Conservation (phyloP, 2,797 vertebrate species). For the Telmatherina bonti region DNA sequence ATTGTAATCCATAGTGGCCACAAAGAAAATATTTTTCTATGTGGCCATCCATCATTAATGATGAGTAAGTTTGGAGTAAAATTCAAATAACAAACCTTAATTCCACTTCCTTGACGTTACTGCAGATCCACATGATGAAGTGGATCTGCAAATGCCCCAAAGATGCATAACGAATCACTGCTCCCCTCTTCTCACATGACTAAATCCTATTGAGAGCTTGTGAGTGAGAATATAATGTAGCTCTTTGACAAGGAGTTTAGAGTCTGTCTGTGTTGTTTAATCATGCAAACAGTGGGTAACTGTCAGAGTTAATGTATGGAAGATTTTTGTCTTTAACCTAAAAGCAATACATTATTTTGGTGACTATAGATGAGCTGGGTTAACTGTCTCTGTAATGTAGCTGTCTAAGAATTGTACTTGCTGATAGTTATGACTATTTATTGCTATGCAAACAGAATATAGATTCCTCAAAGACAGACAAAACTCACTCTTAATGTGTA, state of each 20-base stretch:
- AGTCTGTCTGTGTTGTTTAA: background rate
- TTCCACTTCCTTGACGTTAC: background rate
- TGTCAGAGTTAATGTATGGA: background rate
- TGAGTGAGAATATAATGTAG: background rate
- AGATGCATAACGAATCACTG: background rate
- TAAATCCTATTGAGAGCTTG: conserved; percentile 12
- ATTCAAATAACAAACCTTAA: background rate
- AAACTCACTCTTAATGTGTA: background rate
- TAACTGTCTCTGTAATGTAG: background rate
- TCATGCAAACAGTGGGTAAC: background rate
- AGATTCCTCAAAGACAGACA: background rate
- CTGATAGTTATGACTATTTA: too few species aligned
- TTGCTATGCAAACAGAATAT: too few species aligned
- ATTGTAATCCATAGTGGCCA: too few species aligned
- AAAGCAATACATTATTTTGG: too few species aligned
- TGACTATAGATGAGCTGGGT: too few species aligned
- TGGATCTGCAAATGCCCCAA: background rate
- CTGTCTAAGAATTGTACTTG: too few species aligned
- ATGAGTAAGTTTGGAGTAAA: background rate
- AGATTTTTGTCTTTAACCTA: background rate
- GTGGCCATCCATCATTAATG: background rate
- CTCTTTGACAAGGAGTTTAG: background rate
- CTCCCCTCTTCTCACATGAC: conserved; percentile 5
- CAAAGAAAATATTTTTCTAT: too few species aligned
- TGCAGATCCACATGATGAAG: background rate